These are phyloP conservation scores for Lycia hirtaria DNA, from an alignment of 2,888 invertebrate species.

Conservation along the genomic window DNA sequence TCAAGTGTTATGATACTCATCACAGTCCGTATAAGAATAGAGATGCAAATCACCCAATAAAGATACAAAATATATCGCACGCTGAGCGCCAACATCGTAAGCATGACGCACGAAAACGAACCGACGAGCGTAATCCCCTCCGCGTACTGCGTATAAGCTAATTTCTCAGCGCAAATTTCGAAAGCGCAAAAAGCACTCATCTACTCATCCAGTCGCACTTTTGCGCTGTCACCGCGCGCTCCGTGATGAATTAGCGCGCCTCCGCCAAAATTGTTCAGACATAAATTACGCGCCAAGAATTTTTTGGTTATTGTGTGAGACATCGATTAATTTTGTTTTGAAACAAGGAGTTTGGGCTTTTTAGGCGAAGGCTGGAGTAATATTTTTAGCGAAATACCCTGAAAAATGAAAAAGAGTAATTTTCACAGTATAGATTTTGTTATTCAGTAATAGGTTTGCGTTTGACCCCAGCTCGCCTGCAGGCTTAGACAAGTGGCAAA, in stretches of 20 bases:
- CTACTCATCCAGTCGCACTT: constrained; percentile 39
- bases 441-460: too few relatives aligned
- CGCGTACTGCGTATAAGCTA: constrained; percentile 30
- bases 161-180: constrained; percentile 38
- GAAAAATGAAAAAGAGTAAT: too few relatives aligned
- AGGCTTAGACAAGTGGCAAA: too few relatives aligned
- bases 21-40: background rate
- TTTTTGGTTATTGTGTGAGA: constrained; percentile 49
- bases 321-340: constrained; percentile 52
- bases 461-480: too few relatives aligned
- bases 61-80: constrained; percentile 3
- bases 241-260: constrained; percentile 47
- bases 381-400: too few relatives aligned
- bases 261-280: constrained; percentile 53
- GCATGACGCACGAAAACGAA: constrained; percentile 11
- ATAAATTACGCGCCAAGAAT: constrained; percentile 50
- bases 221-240: constrained; percentile 38
- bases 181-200: constrained; percentile 40
- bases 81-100: background rate
- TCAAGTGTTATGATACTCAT: background rate
- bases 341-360: constrained; percentile 29
- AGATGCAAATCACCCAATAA: background rate
- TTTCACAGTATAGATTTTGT: too few relatives aligned
- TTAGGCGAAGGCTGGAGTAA: background rate
- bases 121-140: constrained; percentile 27